A percentile compares a stretch with the other conserved stretches of the same genome.
phyloP scores from a whole-genome alignment of 1,140 invertebrate genomes.

The Drosophila elegans region DNA sequence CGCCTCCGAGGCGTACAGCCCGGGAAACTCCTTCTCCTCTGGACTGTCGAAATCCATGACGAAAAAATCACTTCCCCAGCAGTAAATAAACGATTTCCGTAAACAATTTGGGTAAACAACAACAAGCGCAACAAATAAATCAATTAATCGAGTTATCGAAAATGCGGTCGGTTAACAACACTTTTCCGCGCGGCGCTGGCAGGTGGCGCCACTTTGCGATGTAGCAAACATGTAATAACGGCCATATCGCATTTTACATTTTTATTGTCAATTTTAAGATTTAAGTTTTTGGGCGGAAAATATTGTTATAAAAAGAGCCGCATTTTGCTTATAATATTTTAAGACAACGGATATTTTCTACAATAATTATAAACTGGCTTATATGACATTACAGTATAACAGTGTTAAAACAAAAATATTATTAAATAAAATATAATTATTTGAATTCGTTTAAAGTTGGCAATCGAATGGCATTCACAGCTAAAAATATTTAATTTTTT shows the following conservation, averaged over 20 bases:
- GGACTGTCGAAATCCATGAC: constrained; percentile 95
- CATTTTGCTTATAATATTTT: no score
- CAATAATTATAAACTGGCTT: no score
- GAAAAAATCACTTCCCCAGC: background rate
- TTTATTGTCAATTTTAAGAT: background rate
- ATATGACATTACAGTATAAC: no score
- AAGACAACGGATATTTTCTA: no score
- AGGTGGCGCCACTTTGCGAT: background rate
- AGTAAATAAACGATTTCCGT: constrained; percentile 57
- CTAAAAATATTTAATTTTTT: no score
- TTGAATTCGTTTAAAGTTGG: no score
- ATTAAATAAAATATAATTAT: no score
- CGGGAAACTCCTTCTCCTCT: constrained; percentile 96
- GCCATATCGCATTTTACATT: background rate
- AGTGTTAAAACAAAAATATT: no score
- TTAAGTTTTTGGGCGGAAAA: no score
- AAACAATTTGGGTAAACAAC: constrained; percentile 30
- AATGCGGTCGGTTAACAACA: background rate
- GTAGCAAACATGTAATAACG: background rate
- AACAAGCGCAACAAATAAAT: constrained; percentile 20
- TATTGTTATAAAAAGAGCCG: no score
- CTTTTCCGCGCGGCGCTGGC: background rate
- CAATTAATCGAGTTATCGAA: background rate
- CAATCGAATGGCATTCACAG: no score
- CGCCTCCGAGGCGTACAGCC: constrained; percentile 92